These are phyloP conservation scores for Nerophis lumbriciformis DNA, from an alignment of 2,113 vertebrate species.

Conservation along the genomic window DNA sequence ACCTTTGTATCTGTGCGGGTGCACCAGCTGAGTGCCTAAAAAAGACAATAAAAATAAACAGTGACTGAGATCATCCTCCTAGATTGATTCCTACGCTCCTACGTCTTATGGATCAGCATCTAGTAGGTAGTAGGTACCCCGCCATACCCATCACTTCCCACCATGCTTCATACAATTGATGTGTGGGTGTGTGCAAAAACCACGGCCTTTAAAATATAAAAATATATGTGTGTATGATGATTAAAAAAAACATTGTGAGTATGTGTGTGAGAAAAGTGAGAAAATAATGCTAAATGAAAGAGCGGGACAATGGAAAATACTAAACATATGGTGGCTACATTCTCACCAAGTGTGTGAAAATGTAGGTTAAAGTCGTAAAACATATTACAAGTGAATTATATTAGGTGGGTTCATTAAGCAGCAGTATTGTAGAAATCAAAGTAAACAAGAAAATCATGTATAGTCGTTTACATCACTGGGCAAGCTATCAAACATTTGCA, in stretches of 20 bases:
- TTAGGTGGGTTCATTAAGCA: no score
- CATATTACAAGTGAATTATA: no score
- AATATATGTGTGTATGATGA: conserved; percentile 13
- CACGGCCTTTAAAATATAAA: conserved; percentile 21
- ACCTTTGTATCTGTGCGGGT: conserved; percentile 19
- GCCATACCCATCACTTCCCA: conserved; percentile 1
- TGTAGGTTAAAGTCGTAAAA: background rate
- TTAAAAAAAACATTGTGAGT: conserved; percentile 2
- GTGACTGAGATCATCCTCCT: conserved; percentile 33
- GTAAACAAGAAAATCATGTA: no score
- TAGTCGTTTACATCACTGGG: no score
- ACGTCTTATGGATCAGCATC: conserved; percentile 62
- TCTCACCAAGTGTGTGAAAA: background rate
- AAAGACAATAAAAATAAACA: conserved; percentile 37
- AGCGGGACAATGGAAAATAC: conserved; percentile 4
- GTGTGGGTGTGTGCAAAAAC: conserved; percentile 46
- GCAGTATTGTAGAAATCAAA: no score
- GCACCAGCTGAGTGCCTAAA: conserved; percentile 26
- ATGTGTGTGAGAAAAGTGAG: conserved; percentile 6
- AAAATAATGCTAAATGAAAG: background rate
- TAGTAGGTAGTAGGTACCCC: conserved; percentile 47
- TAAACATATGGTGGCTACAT: conserved; percentile 7
- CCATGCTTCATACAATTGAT: conserved; percentile 29
- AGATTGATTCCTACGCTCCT: conserved; percentile 55
- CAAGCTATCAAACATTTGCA: no score